These are phyloP conservation scores for Dermochelys coriacea DNA, from an alignment of 2,797 vertebrate species.

Conservation along the genomic window DNA sequence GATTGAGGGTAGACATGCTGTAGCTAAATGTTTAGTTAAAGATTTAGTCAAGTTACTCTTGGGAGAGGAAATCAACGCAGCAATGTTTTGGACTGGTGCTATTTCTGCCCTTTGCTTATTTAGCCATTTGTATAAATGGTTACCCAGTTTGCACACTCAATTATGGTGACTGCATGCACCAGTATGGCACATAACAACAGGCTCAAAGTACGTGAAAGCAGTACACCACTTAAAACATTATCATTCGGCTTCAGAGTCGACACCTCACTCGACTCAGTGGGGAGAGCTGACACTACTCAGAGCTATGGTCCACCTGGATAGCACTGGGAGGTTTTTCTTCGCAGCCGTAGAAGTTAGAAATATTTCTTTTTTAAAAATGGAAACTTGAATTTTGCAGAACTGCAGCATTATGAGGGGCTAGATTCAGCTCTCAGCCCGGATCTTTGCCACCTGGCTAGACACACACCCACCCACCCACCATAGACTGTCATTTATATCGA, in stretches of 20 bases:
- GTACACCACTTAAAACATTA: slow-evolving; percentile 4
- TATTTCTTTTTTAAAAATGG: not conserved
- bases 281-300: not conserved
- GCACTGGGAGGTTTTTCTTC: not conserved
- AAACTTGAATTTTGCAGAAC: not conserved
- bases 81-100: slow-evolving; percentile 23
- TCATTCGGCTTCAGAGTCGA: slow-evolving; percentile 24
- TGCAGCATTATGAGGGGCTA: not conserved
- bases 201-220: slow-evolving; percentile 1
- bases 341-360: not conserved
- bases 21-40: slow-evolving; percentile 41
- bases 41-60: slow-evolving; percentile 28
- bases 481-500: not conserved
- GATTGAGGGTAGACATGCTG: slow-evolving; percentile 27
- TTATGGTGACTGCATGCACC: slow-evolving; percentile 25
- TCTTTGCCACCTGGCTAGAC: not conserved
- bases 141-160: not conserved
- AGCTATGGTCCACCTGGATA: not conserved
- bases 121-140: slow-evolving; percentile 68
- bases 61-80: slow-evolving; percentile 28
- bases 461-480: accelerated
- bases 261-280: slow-evolving; percentile 7
- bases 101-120: slow-evolving; percentile 56
- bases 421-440: not conserved
- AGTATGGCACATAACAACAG: slow-evolving; percentile 54